Base-by-base conservation (phyloP, 2,113 vertebrate genomes). In the Notarius quadriscutis region DNA sequence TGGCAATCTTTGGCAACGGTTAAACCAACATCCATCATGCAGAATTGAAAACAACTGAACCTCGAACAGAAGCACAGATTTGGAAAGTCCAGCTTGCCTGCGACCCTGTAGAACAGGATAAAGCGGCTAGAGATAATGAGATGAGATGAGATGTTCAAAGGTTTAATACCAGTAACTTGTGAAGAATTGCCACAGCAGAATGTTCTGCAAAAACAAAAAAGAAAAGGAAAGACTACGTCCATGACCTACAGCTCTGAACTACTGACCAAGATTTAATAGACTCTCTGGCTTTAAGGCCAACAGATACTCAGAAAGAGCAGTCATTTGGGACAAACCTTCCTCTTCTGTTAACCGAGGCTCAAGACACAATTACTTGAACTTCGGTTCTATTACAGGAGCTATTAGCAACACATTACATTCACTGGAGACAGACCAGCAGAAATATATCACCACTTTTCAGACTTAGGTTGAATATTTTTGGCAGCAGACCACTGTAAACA, bases 301-400 rank as follows among this genome's bases (percentile, higher is more conserved):
- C 18, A 34, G 12, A 53, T 27, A 53, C 41, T 75, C 75, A 53
- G 50, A 78, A 55, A 78, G 57, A 81, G 79, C 79, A 81, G 57
- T 81, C 79, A 25, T 62, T 62, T 81, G 79, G 30, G 79, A 81
- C 30, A 22, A 41, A 62, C 57, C 15, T 81, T 34, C 57, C 30
- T 81, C 82, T n/a, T 55, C 63, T 55, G 71, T 84, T 84, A 81
- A 62, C 9, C 25, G 17, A n/a, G 69, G 81, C 50, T 69, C 63
- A 5, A 84, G 50, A 71, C 62, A 71, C 62, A 84, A 84, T 84
- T 84, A 84, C 57, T 48, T 62, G 57, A 48, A 41, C 53, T 60
- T 81, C 57, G 62, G 57, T 81, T 62, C 79, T 81, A 81, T 62
- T 81, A 81, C 79, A 81, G 57, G 20, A 81, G 30, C 79, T 62